Evolutionary conservation across 2,113 vertebrate genomes (phyloP), one percentile per base, ranked within the genome.

Genomic region (Rostratula benghalensis): DNA sequence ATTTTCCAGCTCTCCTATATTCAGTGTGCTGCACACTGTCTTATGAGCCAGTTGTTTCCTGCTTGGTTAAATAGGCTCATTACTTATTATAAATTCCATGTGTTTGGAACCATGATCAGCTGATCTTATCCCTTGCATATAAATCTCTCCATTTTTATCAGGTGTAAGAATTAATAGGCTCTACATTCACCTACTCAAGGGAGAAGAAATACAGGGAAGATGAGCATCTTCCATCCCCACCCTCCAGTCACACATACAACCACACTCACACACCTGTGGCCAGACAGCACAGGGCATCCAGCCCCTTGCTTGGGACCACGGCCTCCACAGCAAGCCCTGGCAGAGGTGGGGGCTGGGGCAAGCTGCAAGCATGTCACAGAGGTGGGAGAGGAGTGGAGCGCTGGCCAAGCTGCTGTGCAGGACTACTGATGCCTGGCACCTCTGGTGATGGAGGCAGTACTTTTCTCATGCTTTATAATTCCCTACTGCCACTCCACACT

Each of bases 1-100:
- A 86, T 88, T 96, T 92, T 79, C 79, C 83, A 93, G 53, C 41
- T 95, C 53, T 89, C 51, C 33, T 79, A 23, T 54, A 79, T 87
- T 41, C 22, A 4, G 19, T 37, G 23, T 61, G 53, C 60, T 37
- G 22, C 0, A 0, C 24, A 4, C 45, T 65, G 23, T 70, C 61
- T 77, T 37, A 80, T 3, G 21, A 94, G 78, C 24, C 75, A 53
- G 28, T 84, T 87, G 31, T 76, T 91, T 88, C 61, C 81, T 50
- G n/a, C 28, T 54, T 73, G 28, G 77, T 85, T 94, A 90, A 87
- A 60, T 7, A 74, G 31, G 9, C 19, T 71, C 51, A 39, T 48
- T 50, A 63, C 27, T 87, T 68, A 70, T 65, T 22, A 56, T 25
- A 87, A 75, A 95, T 57, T 64, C 57, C 78, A 75, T 1, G 2